These are phyloP conservation scores for Meandrina meandrites DNA, from an alignment of 92 coral and sea anemone species.

Conservation along the genomic window DNA sequence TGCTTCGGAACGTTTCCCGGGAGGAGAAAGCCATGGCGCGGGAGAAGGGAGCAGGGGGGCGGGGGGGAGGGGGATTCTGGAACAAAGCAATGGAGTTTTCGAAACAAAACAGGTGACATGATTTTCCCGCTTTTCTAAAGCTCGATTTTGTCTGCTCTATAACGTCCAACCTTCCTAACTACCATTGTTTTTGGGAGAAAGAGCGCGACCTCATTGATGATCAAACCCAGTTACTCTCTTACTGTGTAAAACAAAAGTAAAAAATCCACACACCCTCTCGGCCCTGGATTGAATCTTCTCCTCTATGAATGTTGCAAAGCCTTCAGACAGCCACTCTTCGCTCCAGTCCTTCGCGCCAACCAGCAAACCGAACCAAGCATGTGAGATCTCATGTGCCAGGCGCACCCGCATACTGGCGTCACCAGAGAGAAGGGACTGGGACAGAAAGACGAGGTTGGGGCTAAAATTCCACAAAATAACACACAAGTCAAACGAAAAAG, in stretches of 20 bases:
- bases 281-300: conserved; percentile 88
- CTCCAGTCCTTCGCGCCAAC: conserved; percentile 99
- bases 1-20: no score
- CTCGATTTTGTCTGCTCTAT: no score
- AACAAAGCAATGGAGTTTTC: no score
- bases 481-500: background rate
- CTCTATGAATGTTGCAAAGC: conserved; percentile 93
- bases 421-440: conserved; percentile 96
- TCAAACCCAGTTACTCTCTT: background rate
- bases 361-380: conserved; percentile 98
- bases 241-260: background rate
- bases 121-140: no score
- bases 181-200: no score
- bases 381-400: conserved; percentile 97
- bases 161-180: no score
- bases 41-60: no score
- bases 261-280: conserved; percentile 63
- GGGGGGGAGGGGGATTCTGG: no score
- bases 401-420: conserved; percentile 92
- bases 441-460: conserved; percentile 94
- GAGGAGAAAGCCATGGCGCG: no score
- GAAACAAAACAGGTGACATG: no score
- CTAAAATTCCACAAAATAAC: conserved; percentile 50
- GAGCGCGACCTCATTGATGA: no score
- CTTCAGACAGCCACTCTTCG: conserved; percentile 97